A percentile compares a stretch with the other conserved stretches of the same genome.
Evolutionary conservation across 2,113 vertebrate genomes (phyloP).

Genomic region (Antechinus flavipes): DNA sequence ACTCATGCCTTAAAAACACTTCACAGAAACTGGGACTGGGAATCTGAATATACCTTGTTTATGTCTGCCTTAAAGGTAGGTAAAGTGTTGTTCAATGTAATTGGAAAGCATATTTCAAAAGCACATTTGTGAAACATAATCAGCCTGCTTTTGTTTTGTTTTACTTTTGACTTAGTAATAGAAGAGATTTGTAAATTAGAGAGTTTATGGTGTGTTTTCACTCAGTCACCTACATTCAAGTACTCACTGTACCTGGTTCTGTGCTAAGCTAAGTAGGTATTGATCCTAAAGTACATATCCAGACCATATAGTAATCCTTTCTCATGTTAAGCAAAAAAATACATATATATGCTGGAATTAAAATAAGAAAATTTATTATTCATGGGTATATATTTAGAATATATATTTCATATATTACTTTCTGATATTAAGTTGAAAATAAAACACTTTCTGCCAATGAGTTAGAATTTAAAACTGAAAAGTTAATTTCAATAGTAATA

Average conservation of each 20-base stretch:
- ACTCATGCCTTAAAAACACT: slow-evolving; percentile 96
- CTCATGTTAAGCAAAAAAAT: neutral
- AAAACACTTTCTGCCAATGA: neutral
- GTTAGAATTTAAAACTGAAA: neutral
- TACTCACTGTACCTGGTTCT: neutral
- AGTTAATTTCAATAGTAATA: neutral
- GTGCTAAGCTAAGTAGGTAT: neutral
- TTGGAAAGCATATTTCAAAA: slow-evolving; percentile 14
- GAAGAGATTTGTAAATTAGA: neutral
- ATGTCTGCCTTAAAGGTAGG: slow-evolving; percentile 99
- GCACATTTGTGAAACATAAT: slow-evolving; percentile 20
- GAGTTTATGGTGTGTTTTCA: neutral
- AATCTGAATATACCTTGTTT: slow-evolving; percentile 98
- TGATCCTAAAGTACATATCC: neutral
- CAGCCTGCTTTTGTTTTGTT: slow-evolving; percentile 14
- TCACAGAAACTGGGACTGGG: slow-evolving; percentile 98
- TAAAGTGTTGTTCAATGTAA: slow-evolving; percentile 81
- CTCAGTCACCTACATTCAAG: slow-evolving; percentile 21
- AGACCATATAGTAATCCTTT: slow-evolving; percentile 42
- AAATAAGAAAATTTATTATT: neutral
- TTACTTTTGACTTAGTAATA: slow-evolving; percentile 23
- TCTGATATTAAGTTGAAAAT: neutral
- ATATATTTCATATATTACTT: neutral
- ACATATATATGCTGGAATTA: neutral
- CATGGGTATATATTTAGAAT: neutral